These are phyloP conservation scores for Drosophila mimetica DNA, from an alignment of 2,888 invertebrate species.

Conservation along the genomic window DNA sequence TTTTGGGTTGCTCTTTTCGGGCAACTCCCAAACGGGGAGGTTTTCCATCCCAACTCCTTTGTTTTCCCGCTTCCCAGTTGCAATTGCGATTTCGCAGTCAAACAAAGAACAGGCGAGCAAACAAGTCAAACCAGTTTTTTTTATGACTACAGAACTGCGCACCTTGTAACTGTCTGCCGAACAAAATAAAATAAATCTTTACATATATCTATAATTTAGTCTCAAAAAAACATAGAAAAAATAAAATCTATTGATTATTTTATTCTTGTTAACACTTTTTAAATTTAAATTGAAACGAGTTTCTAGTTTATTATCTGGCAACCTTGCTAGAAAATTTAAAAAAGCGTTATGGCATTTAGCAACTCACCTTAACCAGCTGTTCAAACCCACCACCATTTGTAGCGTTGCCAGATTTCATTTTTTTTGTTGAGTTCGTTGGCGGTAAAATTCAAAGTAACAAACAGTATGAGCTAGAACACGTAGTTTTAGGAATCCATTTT, in stretches of 20 bases:
- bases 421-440: not conserved
- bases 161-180: not conserved
- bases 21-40: not conserved
- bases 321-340: not conserved
- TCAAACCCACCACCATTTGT: not conserved
- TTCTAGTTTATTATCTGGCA: not conserved
- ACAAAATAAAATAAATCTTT: not conserved
- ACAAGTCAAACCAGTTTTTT: constrained; percentile 8
- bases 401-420: not conserved
- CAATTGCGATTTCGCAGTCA: not conserved
- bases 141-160: not conserved
- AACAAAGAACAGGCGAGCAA: constrained; percentile 5
- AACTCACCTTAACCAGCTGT: not conserved
- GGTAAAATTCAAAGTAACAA: not conserved
- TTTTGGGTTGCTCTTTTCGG: constrained; percentile 22
- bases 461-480: no score
- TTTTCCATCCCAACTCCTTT: constrained; percentile 3
- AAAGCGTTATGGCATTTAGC: not conserved
- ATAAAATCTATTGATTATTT: no score
- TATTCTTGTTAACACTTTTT: not conserved
- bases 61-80: not conserved
- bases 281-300: constrained; percentile 5
- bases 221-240: not conserved
- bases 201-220: not conserved
- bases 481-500: no score